Evolutionary conservation across 1,140 invertebrate species (phyloP), one percentile per base, ranked within the genome.

Genomic region (Carposina sasakii): DNA sequence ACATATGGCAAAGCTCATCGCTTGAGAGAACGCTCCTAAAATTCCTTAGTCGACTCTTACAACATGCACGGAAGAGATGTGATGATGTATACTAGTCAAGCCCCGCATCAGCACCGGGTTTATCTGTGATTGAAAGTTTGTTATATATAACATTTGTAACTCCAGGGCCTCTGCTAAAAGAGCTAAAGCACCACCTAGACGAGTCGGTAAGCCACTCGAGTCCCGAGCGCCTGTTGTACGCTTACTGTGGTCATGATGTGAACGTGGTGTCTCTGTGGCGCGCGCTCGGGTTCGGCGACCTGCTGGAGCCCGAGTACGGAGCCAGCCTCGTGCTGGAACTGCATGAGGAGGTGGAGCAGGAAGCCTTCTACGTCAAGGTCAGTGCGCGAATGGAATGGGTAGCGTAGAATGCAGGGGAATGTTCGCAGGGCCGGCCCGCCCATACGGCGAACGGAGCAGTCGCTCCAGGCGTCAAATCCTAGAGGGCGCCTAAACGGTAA

Each of bases 201-300:
- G 65, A 71, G 2, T 53, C 48, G 4, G 63, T 66, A 9, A 52
- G 26, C 15, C 63, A 74, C 44, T 36, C 41, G 8, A 69, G 70
- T 39, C 69, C 17, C 40, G 42, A 73, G 20, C 62, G 74, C 3
- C 59, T 64, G 4, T 46, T 85, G 23, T 71, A 66, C 28, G 37
- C 84, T 13, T 94, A 93, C 73, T 88, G 92, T 0, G 92, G 85
- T 0, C 93, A 94, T 65, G 93, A 94, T 68, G 79, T 92, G 1
- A 93, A 90, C 0, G 64, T 94, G n/a, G 90, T 94, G 0, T 90
- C 88, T 60, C 60, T 91, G 4, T 86, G 92, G 77, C 86, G 91
- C 48, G 86, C 91, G 0, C 84, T 94, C 57, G 91, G 91, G 5
- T 90, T 90, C 50, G 70, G 84, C 0, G 86, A 90, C 48, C 75